Evolutionary conservation across 2,888 invertebrate genomes (phyloP), one percentile per base, ranked within the genome.

Genomic region (Hypercompe scribonia): DNA sequence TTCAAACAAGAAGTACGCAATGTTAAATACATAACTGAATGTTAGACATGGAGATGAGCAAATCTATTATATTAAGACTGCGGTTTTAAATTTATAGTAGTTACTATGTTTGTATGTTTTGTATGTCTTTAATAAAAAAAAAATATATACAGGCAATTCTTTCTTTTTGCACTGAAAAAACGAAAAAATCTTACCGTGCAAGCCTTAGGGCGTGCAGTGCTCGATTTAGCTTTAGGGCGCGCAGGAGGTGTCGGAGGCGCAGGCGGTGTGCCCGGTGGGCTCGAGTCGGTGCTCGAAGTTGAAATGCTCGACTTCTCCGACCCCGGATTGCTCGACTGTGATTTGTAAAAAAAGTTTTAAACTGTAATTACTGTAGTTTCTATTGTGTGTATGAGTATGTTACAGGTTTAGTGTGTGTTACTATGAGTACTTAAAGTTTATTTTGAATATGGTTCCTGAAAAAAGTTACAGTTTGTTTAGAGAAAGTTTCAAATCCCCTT

Each of bases 201-300:
- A 69, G 87, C 76, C 79, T 93, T 94, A 4, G 91, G 86, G 80
- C 90, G 93, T 85, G 78, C 88, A 72, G 75, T 85, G 78, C 77
- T 87, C 69, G 88, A 73, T 75, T 90, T 90, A 50, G 85, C 82
- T 79, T 90, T 91, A 34, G 91, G 88, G 34, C 91, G 88, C 18
- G 91, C 84, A 11, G 93, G 93, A 5, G 93, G 94, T 0, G 92
- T 90, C 69, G 89, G 46, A 21, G 84, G 83, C 33, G 83, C 79
- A 61, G 95, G 95, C 46, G 95, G 95, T 80, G 96, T 93, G 90
- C 96, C 77, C 72, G 95, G 93, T 79, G 96, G 91, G 87, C 93
- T 90, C 82, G 90, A 89, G 82, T 94, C 91, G 82, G 87, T 88
- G 85, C 86, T 88, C 70, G 86, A 86, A 78, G 86, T 90, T 72